Evolutionary conservation across 2,888 invertebrate species (phyloP).

Genomic region (Sinhomidia bicolor): DNA sequence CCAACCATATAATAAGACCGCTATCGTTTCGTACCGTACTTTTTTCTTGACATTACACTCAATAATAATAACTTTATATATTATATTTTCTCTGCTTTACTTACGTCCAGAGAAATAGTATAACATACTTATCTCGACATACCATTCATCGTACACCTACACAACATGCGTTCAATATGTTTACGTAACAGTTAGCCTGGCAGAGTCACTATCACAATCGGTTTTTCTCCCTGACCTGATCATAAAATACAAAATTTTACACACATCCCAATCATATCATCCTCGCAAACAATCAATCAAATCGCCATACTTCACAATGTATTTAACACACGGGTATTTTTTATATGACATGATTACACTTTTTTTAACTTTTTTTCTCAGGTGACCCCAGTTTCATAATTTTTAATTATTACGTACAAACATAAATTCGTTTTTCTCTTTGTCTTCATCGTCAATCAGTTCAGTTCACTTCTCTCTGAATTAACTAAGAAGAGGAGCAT

Average conservation of each 20-base stretch:
- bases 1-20: neutral
- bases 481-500: neutral
- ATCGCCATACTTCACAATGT: neutral
- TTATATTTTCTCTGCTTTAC: neutral
- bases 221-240: conserved; percentile 50
- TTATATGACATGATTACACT: neutral
- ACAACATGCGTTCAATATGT: neutral
- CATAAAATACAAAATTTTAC: conserved; percentile 26
- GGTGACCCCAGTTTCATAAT: conserved; percentile 13
- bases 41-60: neutral
- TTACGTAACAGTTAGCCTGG: conserved; percentile 49
- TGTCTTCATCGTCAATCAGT: conserved; percentile 43
- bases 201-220: conserved; percentile 75
- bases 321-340: too few species aligned
- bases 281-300: neutral
- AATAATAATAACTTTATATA: conserved; percentile 4
- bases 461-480: conserved; percentile 49
- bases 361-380: neutral
- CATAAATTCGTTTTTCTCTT: conserved; percentile 42
- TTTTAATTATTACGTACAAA: conserved; percentile 29
- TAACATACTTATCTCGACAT: neutral
- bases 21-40: neutral
- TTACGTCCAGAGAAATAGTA: neutral
- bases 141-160: neutral
- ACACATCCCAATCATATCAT: neutral